phyloP scores from a whole-genome alignment of 30 jellyfish, hydroid and myxozoan species.

The Catostylus mosaicus region DNA sequence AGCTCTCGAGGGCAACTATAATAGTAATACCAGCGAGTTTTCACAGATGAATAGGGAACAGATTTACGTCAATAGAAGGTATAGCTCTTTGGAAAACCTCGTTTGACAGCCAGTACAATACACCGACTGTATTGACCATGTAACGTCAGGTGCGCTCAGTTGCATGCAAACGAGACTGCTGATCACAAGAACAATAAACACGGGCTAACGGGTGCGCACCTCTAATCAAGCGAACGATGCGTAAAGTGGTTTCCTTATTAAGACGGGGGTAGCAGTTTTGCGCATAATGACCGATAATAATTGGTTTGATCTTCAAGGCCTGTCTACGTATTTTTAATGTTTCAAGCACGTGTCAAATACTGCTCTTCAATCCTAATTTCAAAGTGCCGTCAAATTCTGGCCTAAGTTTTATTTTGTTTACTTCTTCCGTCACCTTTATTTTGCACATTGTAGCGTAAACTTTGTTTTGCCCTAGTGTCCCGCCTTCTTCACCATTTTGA shows the following conservation, averaged over 20 bases:
- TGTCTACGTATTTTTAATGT: too few species aligned
- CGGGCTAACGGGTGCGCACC: constrained; percentile 76
- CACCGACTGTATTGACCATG: not conserved
- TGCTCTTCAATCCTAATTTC: too few species aligned
- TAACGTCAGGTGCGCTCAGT: constrained; percentile 62
- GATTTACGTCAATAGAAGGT: constrained; percentile 20
- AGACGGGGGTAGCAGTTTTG: constrained; percentile 53
- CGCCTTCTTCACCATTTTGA: not conserved
- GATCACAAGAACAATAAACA: constrained; percentile 50
- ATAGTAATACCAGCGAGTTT: constrained; percentile 66
- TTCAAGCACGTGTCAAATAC: too few species aligned
- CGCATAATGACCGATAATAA: not conserved
- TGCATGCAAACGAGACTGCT: constrained; percentile 45
- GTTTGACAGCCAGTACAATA: constrained; percentile 36
- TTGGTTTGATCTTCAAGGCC: not conserved
- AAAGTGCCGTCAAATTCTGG: too few species aligned
- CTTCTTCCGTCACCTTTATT: too few species aligned
- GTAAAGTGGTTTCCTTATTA: constrained; percentile 39
- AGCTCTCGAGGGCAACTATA: constrained; percentile 72
- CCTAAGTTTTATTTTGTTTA: too few species aligned
- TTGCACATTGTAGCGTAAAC: too few species aligned
- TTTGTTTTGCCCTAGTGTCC: too few species aligned
- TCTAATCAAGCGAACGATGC: constrained; percentile 64
- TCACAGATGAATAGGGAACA: constrained; percentile 24
- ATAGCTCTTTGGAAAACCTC: constrained; percentile 44